A percentile compares a stretch with the other conserved stretches of the same genome.
Conservation (phyloP, 2,113 vertebrate genomes). For the Dendropsophus ebraccatus region DNA sequence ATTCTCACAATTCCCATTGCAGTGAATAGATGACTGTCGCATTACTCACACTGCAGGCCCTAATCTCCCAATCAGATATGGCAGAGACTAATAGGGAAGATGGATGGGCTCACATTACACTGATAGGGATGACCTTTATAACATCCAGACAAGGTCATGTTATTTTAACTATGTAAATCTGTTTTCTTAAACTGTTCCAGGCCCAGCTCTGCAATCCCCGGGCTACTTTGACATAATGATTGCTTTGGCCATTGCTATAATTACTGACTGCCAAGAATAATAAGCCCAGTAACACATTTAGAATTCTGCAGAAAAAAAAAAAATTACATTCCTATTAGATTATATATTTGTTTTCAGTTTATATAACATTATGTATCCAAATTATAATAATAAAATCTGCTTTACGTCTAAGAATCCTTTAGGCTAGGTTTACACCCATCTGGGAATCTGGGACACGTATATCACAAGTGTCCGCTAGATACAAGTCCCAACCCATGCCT, state of each 20-base stretch:
- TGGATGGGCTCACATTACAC: background rate
- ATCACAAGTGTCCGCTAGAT: no score
- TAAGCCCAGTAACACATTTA: constrained; percentile 25
- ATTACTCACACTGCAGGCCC: background rate
- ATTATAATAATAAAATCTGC: background rate
- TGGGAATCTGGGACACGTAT: no score
- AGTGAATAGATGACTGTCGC: background rate
- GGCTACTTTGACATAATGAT: constrained; percentile 6
- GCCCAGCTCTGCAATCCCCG: background rate
- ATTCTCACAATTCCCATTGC: background rate
- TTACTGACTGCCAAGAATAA: constrained; percentile 23
- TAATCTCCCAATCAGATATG: background rate
- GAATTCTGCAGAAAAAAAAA: background rate
- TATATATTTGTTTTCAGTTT: background rate
- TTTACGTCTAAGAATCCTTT: no score
- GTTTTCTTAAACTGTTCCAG: background rate
- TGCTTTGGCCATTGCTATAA: constrained; percentile 2
- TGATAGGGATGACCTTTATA: background rate
- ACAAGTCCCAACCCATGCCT: no score
- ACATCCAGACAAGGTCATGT: background rate
- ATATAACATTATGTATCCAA: background rate
- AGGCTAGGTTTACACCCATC: no score
- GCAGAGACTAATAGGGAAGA: background rate
- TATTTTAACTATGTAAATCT: constrained; percentile 23
- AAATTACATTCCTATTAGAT: background rate